Conservation (phyloP, 2,113 vertebrate species). For the Rynchops niger region DNA sequence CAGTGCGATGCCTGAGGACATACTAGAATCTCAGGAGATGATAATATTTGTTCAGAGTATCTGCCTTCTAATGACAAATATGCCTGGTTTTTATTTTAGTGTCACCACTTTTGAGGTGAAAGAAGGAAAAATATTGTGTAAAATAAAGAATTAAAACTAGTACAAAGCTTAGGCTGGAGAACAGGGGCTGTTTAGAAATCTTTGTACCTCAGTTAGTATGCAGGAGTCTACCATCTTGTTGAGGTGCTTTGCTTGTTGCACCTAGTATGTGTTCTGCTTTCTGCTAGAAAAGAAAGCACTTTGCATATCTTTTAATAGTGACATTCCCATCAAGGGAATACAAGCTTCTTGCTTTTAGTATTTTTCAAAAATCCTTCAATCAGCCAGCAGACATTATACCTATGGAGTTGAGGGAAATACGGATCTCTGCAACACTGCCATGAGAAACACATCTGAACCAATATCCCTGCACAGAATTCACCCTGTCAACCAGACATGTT, state of each 20-base stretch:
- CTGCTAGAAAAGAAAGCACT: not conserved
- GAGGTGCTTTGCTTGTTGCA: not conserved
- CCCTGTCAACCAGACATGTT: not conserved
- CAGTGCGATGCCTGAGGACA: not conserved
- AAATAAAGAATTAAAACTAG: not conserved
- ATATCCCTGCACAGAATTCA: not conserved
- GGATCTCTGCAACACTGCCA: not conserved
- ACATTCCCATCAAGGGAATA: not conserved
- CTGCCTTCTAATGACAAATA: not conserved
- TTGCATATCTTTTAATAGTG: not conserved
- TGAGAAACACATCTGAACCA: not conserved
- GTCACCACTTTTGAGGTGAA: not conserved
- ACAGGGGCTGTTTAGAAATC: not conserved
- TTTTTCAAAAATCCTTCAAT: not conserved
- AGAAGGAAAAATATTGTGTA: not conserved
- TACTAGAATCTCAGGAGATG: not conserved
- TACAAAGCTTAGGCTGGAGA: not conserved
- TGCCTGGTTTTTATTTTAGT: not conserved
- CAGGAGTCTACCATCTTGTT: not conserved
- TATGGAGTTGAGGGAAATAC: not conserved
- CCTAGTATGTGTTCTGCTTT: not conserved
- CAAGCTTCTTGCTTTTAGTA: not conserved
- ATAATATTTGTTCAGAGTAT: not conserved
- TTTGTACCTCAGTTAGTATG: not conserved
- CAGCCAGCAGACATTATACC: not conserved